Conservation (phyloP, 2,113 vertebrate genomes). For the Sarotherodon lohbergeri region DNA sequence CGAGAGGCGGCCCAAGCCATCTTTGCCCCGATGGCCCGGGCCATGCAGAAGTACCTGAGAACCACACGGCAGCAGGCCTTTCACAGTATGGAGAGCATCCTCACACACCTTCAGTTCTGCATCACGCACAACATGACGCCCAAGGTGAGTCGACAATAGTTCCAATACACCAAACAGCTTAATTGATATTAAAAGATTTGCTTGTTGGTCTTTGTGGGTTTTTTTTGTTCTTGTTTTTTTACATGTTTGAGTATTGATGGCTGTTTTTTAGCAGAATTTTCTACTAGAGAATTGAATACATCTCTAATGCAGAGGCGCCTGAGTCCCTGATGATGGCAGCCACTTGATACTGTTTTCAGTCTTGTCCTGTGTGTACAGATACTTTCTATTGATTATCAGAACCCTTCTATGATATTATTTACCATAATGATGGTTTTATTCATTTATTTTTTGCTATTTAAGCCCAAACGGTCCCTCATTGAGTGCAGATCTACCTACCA, state of each 20-base stretch:
- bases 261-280: not conserved
- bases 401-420: not conserved
- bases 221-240: not conserved
- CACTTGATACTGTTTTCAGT: not conserved
- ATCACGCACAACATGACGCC: conserved; percentile 98
- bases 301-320: not conserved
- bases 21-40: conserved; percentile 94
- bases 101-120: conserved; percentile 95
- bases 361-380: not conserved
- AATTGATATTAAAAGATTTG: not conserved
- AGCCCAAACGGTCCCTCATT: not conserved
- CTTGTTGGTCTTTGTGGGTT: not conserved
- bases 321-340: not conserved
- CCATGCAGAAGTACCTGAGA: conserved; percentile 97
- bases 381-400: not conserved
- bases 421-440: not conserved
- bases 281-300: not conserved
- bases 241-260: not conserved
- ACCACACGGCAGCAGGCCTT: conserved; percentile 94
- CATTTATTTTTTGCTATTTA: not conserved
- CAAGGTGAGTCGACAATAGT: conserved; percentile 71
- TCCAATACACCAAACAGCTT: not conserved
- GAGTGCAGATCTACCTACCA: not conserved
- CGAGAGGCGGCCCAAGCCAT: conserved; percentile 95
- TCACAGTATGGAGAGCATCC: conserved; percentile 99